Evolutionary conservation across 2,888 invertebrate species (phyloP).

Genomic region (Cenopis cana): DNA sequence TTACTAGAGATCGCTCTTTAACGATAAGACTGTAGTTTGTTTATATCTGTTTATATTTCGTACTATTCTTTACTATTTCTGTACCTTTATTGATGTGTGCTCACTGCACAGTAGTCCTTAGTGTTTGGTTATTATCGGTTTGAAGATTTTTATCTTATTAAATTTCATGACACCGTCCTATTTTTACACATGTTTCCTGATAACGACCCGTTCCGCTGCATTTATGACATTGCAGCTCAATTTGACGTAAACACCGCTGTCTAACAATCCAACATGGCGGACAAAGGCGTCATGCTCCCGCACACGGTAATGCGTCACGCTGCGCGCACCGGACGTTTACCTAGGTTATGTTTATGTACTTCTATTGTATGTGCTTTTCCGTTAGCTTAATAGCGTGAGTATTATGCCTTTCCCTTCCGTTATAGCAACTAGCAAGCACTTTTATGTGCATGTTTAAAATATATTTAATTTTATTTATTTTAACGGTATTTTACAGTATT

Average conservation of each 20-base stretch:
- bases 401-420: not conserved
- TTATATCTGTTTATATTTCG: too few species aligned
- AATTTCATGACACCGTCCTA: not conserved
- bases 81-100: too few species aligned
- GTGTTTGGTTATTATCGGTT: too few species aligned
- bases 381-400: not conserved
- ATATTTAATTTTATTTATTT: not conserved
- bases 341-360: slow-evolving; percentile 33
- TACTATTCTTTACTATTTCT: too few species aligned
- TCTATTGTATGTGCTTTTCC: slow-evolving; percentile 7
- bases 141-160: not conserved
- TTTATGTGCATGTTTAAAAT: not conserved
- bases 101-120: too few species aligned
- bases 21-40: too few species aligned
- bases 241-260: slow-evolving; percentile 27
- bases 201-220: slow-evolving; percentile 10
- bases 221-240: slow-evolving; percentile 4
- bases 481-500: too few species aligned
- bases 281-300: slow-evolving; percentile 36
- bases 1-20: too few species aligned
- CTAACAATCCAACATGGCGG: slow-evolving; percentile 35
- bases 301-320: slow-evolving; percentile 37
- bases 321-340: slow-evolving; percentile 25
- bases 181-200: slow-evolving; percentile 3
- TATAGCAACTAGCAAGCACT: not conserved